Evolutionary conservation across 2,797 vertebrate species (phyloP).

Genomic region (Picus viridis): DNA sequence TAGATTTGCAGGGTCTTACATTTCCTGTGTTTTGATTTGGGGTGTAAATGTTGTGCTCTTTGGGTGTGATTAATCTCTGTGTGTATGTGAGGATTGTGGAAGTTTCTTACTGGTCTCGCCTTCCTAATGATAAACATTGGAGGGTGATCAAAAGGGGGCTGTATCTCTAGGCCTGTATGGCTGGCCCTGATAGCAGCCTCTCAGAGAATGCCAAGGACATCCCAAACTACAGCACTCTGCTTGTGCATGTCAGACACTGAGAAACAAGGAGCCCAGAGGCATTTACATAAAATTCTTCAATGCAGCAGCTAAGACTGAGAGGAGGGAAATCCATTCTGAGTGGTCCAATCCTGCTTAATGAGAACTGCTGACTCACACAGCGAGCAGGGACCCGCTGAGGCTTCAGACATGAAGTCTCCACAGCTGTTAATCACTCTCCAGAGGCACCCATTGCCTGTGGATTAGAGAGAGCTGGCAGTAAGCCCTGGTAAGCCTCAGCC

Average conservation of each 20-base stretch:
- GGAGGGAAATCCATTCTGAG: neutral
- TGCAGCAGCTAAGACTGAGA: neutral
- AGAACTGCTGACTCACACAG: neutral
- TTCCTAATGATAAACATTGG: conserved; percentile 4
- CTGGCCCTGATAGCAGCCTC: conserved; percentile 17
- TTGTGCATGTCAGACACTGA: neutral
- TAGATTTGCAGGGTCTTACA: neutral
- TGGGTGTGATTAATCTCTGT: neutral
- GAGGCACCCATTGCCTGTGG: neutral
- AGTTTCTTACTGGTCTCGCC: neutral
- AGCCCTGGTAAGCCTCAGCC: neutral
- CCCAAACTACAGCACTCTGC: neutral
- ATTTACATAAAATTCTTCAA: neutral
- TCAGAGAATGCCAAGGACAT: neutral
- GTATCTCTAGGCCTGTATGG: conserved; percentile 12
- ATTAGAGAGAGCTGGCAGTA: neutral
- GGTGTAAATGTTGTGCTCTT: neutral
- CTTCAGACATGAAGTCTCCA: neutral
- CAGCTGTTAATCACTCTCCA: neutral
- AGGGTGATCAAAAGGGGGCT: conserved; percentile 14
- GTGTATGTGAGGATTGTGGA: neutral
- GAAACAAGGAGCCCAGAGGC: neutral
- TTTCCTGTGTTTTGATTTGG: conserved; percentile 45
- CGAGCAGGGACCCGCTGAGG: neutral
- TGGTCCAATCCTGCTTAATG: neutral